Evolutionary conservation across 2,113 vertebrate genomes (phyloP), one percentile per base, ranked within the genome.

Genomic region (Phylloscopus trochiloides): DNA sequence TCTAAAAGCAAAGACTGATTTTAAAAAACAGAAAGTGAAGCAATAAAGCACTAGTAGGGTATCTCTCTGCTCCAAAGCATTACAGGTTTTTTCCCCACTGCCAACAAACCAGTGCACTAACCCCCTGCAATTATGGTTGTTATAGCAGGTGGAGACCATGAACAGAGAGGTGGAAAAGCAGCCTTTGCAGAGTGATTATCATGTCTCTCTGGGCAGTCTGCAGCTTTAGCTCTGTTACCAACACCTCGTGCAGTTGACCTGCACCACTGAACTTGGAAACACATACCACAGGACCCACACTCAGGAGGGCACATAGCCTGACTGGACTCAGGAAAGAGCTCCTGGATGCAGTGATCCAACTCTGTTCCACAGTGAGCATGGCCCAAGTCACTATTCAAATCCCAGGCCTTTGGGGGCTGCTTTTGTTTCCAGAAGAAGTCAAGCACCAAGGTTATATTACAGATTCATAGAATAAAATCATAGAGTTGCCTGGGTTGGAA

Each of bases 241-340:
- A n/a, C 52, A 6, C 14, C 21, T 21, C 1, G 2, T 9, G 5
- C 63, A 59, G 29, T 8, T 4, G 1, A 43, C 10, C 19, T 54
- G 36, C 31, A 21, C 25, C 25, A 17, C 10, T 3, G 2, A 18
- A 32, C 19, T 17, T 32, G 29, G 48, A 65, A 13, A 68, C 12
- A 7, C 0, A 0, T 17, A 9, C 32, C 14, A 7, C 25, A 17
- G 10, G 24, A 61, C 6, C 4, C 26, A 75, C 17, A 62, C 72
- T 19, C 26, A 16, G 45, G 26, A 42, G 11, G 34, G 52, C 17
- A 51, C 21, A 9, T 6, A 70, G 14, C 25, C 32, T 40, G 45
- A 36, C 18, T 43, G 1, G 0, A 7, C 24, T 74, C 36, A 70
- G 43, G 28, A 74, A 55, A 47, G 42, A 40, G 29, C 24, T 78